Evolutionary conservation across 2,113 vertebrate genomes (phyloP).

Genomic region (Excalfactoria chinensis): DNA sequence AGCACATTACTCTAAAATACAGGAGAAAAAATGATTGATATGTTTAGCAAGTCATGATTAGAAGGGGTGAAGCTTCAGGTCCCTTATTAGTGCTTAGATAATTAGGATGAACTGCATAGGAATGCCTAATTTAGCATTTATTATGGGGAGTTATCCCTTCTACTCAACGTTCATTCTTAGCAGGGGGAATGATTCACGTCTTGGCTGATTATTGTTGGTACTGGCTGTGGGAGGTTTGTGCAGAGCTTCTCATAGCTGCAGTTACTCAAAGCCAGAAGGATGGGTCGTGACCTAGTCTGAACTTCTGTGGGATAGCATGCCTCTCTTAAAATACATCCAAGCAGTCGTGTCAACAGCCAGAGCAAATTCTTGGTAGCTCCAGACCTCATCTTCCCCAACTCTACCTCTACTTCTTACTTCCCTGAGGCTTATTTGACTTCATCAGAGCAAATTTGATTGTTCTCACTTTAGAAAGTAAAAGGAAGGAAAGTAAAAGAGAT

Average conservation of each 20-base stretch:
- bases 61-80: not conserved
- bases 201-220: not conserved
- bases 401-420: not conserved
- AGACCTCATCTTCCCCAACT: not conserved
- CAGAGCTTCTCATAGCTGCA: not conserved
- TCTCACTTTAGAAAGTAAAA: not conserved
- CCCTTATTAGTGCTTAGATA: not conserved
- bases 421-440: not conserved
- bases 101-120: not conserved
- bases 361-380: not conserved
- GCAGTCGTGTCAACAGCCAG: not conserved
- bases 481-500: not conserved
- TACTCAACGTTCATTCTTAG: not conserved
- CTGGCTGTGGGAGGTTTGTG: not conserved
- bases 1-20: not conserved
- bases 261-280: not conserved
- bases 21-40: not conserved
- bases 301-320: not conserved
- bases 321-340: not conserved
- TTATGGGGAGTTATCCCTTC: not conserved
- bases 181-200: not conserved
- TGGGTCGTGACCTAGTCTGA: not conserved
- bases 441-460: not conserved
- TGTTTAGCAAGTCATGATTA: not conserved
- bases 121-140: not conserved